Percentiles rank a stretch among this genome's conserved stretches.
These are phyloP conservation scores for Eublepharis macularius DNA, from an alignment of 2,113 vertebrate species.

Conservation along the genomic window DNA sequence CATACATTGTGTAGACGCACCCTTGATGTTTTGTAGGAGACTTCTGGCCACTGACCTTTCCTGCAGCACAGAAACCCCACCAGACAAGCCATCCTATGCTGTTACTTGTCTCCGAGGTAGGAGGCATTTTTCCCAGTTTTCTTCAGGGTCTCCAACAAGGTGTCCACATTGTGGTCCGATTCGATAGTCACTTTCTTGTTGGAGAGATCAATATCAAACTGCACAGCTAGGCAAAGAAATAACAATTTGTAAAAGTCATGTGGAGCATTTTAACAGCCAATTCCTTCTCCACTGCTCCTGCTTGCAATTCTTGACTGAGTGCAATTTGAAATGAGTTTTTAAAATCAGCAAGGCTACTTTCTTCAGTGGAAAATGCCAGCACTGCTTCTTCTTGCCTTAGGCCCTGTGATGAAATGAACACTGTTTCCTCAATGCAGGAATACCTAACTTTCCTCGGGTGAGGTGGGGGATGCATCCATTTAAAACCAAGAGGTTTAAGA, in stretches of 20 bases:
- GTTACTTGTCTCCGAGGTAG: slow-evolving; percentile 79
- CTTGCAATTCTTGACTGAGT: neutral
- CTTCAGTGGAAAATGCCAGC: neutral
- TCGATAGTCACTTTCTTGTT: slow-evolving; percentile 92
- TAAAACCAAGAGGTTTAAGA: neutral
- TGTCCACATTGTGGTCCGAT: slow-evolving; percentile 81
- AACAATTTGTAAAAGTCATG: neutral
- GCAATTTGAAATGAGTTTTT: no score
- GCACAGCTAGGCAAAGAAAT: slow-evolving; percentile 76
- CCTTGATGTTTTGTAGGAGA: neutral
- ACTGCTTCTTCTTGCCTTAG: neutral
- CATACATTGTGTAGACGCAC: no score
- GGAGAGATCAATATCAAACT: slow-evolving; percentile 90
- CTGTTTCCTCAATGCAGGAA: neutral
- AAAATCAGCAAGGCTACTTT: neutral
- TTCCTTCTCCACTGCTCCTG: no score
- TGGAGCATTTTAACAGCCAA: neutral
- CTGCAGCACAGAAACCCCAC: neutral
- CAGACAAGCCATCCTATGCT: neutral
- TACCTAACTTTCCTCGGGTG: neutral
- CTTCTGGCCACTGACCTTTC: slow-evolving; percentile 8
- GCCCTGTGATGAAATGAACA: neutral
- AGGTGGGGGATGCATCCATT: neutral
- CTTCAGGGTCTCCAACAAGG: slow-evolving; percentile 85
- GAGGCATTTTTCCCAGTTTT: slow-evolving; percentile 90